These are phyloP conservation scores for Percopsis omiscomaycus DNA, from an alignment of 2,797 vertebrate genomes.

Conservation along the genomic window DNA sequence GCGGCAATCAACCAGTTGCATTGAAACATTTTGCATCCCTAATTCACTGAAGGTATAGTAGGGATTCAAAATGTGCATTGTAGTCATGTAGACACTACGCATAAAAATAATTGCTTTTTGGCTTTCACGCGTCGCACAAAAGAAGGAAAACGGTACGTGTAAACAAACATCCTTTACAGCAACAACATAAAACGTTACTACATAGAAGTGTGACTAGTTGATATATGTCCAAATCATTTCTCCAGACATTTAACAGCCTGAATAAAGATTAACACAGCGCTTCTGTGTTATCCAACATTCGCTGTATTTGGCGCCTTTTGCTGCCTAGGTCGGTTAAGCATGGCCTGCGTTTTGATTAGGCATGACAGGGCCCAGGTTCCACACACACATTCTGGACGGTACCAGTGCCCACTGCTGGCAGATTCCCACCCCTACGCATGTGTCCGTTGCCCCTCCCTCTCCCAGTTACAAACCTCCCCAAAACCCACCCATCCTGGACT, in stretches of 20 bases:
- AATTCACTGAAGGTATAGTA: neutral
- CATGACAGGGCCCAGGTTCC: conserved; percentile 23
- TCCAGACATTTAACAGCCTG: neutral
- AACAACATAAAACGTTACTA: neutral
- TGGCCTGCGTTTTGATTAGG: conserved; percentile 14
- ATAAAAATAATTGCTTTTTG: neutral
- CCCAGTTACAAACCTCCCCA: conserved; percentile 30
- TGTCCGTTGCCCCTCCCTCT: conserved; percentile 32
- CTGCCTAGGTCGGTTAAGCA: conserved; percentile 10
- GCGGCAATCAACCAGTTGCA: too few species aligned
- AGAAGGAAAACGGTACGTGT: neutral
- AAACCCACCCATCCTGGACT: conserved; percentile 40
- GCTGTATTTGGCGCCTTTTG: conserved; percentile 15
- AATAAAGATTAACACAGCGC: conserved; percentile 2
- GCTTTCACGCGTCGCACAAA: neutral
- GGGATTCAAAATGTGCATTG: neutral
- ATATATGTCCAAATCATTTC: neutral
- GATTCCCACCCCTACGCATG: conserved; percentile 36
- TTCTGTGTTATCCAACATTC: neutral
- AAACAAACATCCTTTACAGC: neutral
- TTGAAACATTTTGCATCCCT: neutral
- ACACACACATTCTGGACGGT: conserved; percentile 23
- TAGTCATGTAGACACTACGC: neutral
- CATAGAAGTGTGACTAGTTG: neutral
- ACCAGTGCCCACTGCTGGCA: conserved; percentile 54